Conservation (phyloP, 1,140 invertebrate species). For the Hypsibius dujardini region DNA sequence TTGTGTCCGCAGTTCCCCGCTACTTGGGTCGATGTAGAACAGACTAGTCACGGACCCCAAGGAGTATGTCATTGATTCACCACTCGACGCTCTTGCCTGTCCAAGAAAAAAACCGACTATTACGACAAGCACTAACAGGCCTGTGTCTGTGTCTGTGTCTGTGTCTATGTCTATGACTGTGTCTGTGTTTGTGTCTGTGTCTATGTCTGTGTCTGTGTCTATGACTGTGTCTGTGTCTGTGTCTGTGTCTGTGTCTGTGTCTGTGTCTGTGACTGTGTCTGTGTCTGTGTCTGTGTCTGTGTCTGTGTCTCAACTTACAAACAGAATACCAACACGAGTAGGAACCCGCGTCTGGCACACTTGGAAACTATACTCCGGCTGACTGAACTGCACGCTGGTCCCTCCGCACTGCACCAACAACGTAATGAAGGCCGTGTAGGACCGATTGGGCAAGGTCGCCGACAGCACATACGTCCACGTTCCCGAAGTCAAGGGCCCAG, state of each 20-base stretch:
- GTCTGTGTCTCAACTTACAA: no score
- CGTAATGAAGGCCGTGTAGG: neutral
- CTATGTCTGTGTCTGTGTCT: no score
- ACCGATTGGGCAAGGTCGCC: neutral
- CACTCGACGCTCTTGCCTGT: neutral
- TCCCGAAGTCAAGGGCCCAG: neutral
- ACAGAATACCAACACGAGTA: neutral
- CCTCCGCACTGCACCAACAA: neutral
- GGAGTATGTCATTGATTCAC: neutral
- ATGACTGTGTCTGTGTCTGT: no score
- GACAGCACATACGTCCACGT: neutral
- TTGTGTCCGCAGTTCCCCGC: conserved; percentile 3
- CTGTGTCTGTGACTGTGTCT: no score
- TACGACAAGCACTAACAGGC: neutral
- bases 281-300: no score
- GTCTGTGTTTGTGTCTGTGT: no score
- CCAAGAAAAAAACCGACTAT: neutral
- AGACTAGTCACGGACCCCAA: neutral
- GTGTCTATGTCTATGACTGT: no score
- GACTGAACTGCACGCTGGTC: neutral
- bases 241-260: no score
- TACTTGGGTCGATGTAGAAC: conserved; percentile 8
- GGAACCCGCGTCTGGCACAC: neutral
- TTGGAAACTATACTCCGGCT: neutral
- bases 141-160: no score